Conservation (phyloP, 2,888 invertebrate species). For the Limulus polyphemus region DNA sequence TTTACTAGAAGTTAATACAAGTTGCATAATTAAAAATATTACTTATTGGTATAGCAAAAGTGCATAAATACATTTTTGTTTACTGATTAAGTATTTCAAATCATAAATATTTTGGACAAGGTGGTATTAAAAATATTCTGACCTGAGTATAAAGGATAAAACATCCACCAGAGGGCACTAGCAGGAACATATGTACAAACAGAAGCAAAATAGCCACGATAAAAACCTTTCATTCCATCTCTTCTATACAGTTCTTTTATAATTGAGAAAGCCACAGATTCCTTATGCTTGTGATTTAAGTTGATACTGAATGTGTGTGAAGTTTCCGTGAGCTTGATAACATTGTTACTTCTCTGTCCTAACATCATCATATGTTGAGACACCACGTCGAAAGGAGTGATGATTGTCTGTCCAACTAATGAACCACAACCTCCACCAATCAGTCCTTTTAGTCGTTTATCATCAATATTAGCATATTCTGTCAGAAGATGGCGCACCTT, state of each 20-base stretch:
- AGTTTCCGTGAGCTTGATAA: not conserved
- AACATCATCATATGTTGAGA: conserved; percentile 95
- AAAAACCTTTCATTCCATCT: conserved; percentile 79
- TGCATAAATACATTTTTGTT: too few relatives aligned
- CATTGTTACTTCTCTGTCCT: conserved; percentile 41
- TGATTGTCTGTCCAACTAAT: conserved; percentile 81
- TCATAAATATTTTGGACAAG: too few relatives aligned
- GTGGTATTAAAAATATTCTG: not conserved
- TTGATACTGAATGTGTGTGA: not conserved
- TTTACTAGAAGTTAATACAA: conserved; percentile 7
- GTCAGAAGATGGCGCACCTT: conserved; percentile 68
- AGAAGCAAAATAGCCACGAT: conserved; percentile 84
- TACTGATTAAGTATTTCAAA: too few relatives aligned
- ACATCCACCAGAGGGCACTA: conserved; percentile 95
- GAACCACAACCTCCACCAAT: conserved; percentile 84
- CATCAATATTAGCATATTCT: conserved; percentile 40
- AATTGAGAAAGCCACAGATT: conserved; percentile 39
- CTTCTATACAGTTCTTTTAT: conserved; percentile 59
- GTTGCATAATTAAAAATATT: too few relatives aligned
- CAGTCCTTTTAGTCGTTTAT: conserved; percentile 56
- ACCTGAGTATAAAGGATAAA: conserved; percentile 91
- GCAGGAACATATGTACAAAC: conserved; percentile 88
- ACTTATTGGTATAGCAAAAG: too few relatives aligned
- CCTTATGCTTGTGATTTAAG: conserved; percentile 15
- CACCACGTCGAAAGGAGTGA: conserved; percentile 91